Evolutionary conservation across 2,888 invertebrate genomes (phyloP).

Genomic region (Adelphocoris suturalis): DNA sequence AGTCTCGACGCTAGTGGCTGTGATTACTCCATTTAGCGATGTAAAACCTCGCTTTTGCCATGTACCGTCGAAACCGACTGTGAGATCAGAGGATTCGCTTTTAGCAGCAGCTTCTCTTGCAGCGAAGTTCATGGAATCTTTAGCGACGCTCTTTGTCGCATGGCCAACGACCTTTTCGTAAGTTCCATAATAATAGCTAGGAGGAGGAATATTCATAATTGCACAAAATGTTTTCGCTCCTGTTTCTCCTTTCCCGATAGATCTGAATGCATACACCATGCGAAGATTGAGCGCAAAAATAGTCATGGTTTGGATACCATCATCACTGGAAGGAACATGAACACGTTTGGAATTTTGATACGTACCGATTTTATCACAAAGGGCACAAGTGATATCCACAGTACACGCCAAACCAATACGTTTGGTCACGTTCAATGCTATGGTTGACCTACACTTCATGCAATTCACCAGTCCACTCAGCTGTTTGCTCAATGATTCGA

Average conservation of each 20-base stretch:
- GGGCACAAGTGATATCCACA: slow-evolving; percentile 1
- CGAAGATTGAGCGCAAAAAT: slow-evolving; percentile 1
- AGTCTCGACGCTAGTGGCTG: neutral
- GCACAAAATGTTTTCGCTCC: neutral
- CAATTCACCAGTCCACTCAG: slow-evolving; percentile 1
- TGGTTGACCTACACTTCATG: slow-evolving; percentile 1
- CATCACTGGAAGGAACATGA: slow-evolving; percentile 1
- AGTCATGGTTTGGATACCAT: neutral
- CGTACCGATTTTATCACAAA: slow-evolving; percentile 1
- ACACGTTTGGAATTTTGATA: slow-evolving; percentile 1
- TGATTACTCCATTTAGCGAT: slow-evolving; percentile 20
- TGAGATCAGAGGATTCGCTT: slow-evolving; percentile 2
- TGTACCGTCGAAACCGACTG: neutral
- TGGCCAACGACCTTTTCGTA: neutral
- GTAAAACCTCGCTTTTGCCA: slow-evolving; percentile 28
- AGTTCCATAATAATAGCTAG: neutral
- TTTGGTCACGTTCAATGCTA: slow-evolving; percentile 1
- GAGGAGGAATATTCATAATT: slow-evolving; percentile 2
- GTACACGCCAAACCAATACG: neutral
- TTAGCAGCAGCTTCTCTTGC: neutral
- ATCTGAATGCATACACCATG: neutral
- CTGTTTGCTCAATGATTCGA: neutral
- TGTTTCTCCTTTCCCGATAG: slow-evolving; percentile 6
- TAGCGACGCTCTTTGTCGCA: neutral
- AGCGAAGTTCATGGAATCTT: neutral